Conservation (phyloP, 2,797 vertebrate genomes). For the Novumbra hubbsi region DNA sequence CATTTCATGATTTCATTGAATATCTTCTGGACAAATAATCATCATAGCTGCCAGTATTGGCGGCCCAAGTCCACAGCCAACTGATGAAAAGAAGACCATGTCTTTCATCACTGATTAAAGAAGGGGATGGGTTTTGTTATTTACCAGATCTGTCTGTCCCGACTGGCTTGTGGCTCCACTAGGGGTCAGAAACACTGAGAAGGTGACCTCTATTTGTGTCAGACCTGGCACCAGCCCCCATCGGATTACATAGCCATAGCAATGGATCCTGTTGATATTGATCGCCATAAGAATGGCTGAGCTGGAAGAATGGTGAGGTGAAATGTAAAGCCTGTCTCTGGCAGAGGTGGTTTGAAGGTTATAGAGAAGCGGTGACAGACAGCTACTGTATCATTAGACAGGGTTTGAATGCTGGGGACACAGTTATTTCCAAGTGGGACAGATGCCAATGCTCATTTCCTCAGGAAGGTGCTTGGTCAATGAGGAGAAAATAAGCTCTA, state of each 20-base stretch:
- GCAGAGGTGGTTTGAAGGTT: slow-evolving; percentile 74
- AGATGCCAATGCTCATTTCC: too few species aligned
- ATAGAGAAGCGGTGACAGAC: neutral
- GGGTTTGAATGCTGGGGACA: too few species aligned
- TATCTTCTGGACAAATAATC: neutral
- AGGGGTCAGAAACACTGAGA: slow-evolving; percentile 48
- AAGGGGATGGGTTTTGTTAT: neutral
- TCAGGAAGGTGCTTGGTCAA: too few species aligned
- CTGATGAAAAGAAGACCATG: slow-evolving; percentile 2
- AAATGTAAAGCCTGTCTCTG: slow-evolving; percentile 69
- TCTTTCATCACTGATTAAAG: neutral
- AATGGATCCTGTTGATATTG: slow-evolving; percentile 76
- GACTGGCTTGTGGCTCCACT: slow-evolving; percentile 1
- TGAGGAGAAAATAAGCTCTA: too few species aligned
- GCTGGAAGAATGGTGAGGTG: slow-evolving; percentile 72
- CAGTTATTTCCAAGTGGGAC: too few species aligned
- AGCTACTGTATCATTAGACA: too few species aligned
- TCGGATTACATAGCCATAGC: slow-evolving; percentile 68
- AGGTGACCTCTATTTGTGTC: slow-evolving; percentile 56
- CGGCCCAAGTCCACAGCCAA: neutral
- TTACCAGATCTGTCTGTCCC: slow-evolving; percentile 18
- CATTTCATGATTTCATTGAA: neutral
- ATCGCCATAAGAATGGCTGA: slow-evolving; percentile 74
- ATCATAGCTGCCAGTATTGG: neutral
- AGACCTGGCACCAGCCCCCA: slow-evolving; percentile 65